Percentiles rank a stretch among this genome's conserved stretches.
Conservation (phyloP, 2,113 vertebrate genomes). For the Chitala chitala region DNA sequence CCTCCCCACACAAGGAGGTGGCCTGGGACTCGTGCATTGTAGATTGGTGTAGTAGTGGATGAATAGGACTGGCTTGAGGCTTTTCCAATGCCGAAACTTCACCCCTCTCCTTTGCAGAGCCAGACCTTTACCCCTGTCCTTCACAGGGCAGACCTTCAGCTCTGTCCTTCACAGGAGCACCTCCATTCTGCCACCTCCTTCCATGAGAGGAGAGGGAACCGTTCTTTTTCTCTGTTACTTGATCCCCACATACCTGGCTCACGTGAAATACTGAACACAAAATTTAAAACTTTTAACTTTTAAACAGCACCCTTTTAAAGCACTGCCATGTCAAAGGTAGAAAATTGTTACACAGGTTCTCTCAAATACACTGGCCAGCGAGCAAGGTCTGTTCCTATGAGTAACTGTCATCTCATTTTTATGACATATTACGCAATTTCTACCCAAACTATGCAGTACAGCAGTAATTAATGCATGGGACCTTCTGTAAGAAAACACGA, state of each 20-base stretch:
- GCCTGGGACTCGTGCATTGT: too few species aligned
- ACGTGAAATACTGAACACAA: not conserved
- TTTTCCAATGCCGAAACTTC: too few species aligned
- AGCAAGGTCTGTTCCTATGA: not conserved
- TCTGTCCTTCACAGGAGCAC: not conserved
- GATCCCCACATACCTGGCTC: not conserved
- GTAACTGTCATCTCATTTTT: not conserved
- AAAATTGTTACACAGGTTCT: not conserved
- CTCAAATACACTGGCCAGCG: not conserved
- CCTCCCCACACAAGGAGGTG: too few species aligned
- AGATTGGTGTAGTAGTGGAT: too few species aligned
- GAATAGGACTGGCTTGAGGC: too few species aligned
- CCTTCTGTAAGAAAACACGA: not conserved
- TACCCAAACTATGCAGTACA: not conserved
- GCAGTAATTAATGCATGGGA: not conserved
- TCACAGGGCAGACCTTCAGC: too few species aligned
- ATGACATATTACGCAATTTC: not conserved
- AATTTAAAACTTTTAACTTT: not conserved
- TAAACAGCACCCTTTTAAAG: not conserved
- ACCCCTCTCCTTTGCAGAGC: too few species aligned
- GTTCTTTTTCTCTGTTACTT: slow-evolving; percentile 1
- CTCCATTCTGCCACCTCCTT: not conserved
- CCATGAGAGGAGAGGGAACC: not conserved
- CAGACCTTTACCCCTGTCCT: too few species aligned
- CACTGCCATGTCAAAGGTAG: not conserved